Percentiles rank a stretch among this genome's conserved stretches.
Conservation (phyloP, 2,113 vertebrate genomes). For the Saguinus imperator region DNA sequence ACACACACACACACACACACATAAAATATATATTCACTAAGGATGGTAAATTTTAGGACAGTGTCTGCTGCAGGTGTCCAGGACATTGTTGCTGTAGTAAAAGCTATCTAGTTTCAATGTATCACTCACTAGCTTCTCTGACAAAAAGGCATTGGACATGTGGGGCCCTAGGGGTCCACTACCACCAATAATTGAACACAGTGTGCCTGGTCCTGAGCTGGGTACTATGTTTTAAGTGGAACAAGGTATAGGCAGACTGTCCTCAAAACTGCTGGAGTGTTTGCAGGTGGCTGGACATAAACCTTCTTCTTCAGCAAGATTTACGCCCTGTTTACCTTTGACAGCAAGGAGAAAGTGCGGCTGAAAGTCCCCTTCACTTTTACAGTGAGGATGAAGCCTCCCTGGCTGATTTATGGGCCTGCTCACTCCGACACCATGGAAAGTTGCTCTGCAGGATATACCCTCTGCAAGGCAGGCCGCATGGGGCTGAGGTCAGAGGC, state of each 20-base stretch:
- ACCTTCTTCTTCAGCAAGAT: conserved; percentile 58
- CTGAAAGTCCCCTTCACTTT: conserved; percentile 37
- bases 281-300: background rate
- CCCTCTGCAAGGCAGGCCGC: background rate
- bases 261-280: background rate
- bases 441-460: background rate
- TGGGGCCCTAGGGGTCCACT: background rate
- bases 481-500: background rate
- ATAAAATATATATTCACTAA: background rate
- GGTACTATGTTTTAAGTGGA: background rate
- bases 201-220: background rate
- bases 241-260: background rate
- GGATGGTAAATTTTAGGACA: background rate
- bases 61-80: background rate
- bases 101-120: background rate
- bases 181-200: background rate
- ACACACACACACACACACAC: background rate
- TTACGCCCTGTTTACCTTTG: conserved; percentile 28
- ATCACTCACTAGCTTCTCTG: background rate
- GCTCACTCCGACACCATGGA: rapidly evolving
- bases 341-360: background rate
- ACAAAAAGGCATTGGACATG: background rate
- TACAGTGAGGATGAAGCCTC: background rate
- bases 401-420: conserved; percentile 50
- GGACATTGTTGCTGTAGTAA: background rate